These are phyloP conservation scores for Omphaloscelis lunosa DNA, from an alignment of 2,888 invertebrate species.

Conservation along the genomic window DNA sequence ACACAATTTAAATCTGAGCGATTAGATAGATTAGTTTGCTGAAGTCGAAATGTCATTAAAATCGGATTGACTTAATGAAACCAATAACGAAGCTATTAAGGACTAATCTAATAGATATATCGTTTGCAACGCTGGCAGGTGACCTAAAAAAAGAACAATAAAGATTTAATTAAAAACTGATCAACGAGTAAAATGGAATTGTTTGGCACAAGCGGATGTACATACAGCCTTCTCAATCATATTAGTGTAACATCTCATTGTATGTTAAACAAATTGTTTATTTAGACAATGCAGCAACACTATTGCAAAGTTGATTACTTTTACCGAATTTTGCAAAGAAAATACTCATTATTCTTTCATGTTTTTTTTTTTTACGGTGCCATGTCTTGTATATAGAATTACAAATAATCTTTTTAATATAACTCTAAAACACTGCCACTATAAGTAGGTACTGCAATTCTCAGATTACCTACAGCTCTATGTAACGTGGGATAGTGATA, in stretches of 20 bases:
- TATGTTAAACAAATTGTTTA: conserved; percentile 80
- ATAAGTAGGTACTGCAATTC: neutral
- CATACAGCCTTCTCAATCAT: conserved; percentile 75
- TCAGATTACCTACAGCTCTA: neutral
- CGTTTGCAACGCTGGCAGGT: conserved; percentile 10
- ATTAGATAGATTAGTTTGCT: conserved; percentile 32
- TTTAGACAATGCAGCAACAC: conserved; percentile 71
- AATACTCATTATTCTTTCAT: conserved; percentile 40
- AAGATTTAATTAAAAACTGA: conserved; percentile 58
- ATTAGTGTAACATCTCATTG: conserved; percentile 78
- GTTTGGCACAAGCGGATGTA: conserved; percentile 62
- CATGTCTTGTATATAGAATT: conserved; percentile 23
- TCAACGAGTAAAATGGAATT: conserved; percentile 49
- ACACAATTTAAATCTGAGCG: conserved; percentile 7
- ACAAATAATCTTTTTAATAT: neutral
- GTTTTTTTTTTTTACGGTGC: neutral
- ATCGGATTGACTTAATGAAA: conserved; percentile 14
- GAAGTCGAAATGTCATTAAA: conserved; percentile 40
- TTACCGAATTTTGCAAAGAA: conserved; percentile 68
- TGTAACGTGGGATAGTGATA: neutral
- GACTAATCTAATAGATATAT: conserved; percentile 38
- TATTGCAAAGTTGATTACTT: conserved; percentile 67
- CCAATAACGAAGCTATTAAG: conserved; percentile 31
- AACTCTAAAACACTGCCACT: neutral
- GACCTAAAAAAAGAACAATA: conserved; percentile 56